Conservation (phyloP, 2,113 vertebrate species). For the Glareola pratincola region DNA sequence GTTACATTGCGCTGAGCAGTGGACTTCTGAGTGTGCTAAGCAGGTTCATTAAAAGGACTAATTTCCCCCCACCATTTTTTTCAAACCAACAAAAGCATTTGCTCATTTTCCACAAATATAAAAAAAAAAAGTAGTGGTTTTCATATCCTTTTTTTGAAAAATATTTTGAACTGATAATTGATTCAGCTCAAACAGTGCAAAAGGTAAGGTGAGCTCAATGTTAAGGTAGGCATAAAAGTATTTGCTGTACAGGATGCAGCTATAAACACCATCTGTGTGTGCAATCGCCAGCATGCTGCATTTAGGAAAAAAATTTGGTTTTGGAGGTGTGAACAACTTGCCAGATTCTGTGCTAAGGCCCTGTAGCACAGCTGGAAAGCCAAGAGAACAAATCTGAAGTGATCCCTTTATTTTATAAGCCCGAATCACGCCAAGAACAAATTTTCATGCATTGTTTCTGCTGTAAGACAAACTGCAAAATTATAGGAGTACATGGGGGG, state of each 20-base stretch:
- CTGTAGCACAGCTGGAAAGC: not conserved
- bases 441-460: not conserved
- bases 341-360: not conserved
- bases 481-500: not conserved
- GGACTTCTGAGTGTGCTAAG: not conserved
- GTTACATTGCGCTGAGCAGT: not conserved
- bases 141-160: not conserved
- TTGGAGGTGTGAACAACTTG: not conserved
- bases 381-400: not conserved
- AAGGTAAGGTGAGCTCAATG: not conserved
- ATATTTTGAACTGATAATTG: not conserved
- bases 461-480: not conserved
- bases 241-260: not conserved
- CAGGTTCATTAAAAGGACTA: not conserved
- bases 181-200: not conserved
- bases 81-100: not conserved
- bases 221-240: not conserved
- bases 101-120: not conserved
- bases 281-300: not conserved
- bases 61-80: not conserved
- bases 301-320: not conserved
- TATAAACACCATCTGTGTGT: not conserved
- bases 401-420: not conserved
- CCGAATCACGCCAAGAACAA: not conserved
- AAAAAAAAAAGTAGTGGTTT: not conserved